These are phyloP conservation scores for Limnephilus auricula DNA, from an alignment of 2,888 invertebrate species.

Conservation along the genomic window DNA sequence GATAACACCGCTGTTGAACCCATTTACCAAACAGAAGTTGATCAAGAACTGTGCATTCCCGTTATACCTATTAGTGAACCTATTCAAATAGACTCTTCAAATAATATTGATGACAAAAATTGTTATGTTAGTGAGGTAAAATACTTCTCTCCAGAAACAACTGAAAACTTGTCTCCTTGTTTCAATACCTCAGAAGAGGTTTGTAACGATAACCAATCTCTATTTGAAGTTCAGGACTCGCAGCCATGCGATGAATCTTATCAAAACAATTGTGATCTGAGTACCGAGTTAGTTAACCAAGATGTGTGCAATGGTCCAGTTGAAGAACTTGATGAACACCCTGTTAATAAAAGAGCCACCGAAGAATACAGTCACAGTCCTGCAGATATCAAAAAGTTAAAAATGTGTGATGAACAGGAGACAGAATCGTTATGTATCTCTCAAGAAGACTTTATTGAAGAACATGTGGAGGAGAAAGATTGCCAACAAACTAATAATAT, in stretches of 20 bases:
- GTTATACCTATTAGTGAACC: constrained; percentile 57
- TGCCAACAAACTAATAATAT: constrained; percentile 14
- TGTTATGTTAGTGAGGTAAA: not conserved
- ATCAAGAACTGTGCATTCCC: constrained; percentile 52
- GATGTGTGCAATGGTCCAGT: not conserved
- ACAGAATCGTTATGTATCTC: not conserved
- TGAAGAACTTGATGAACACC: constrained; percentile 22
- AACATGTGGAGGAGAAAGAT: not conserved
- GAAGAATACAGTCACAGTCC: constrained; percentile 33
- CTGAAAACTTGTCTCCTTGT: not conserved
- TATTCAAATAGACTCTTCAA: constrained; percentile 32
- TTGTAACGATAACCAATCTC: not conserved
- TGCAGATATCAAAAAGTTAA: constrained; percentile 50
- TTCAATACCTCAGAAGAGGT: not conserved
- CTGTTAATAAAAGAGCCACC: constrained; percentile 41
- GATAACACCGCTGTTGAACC: constrained; percentile 70
- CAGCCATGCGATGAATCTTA: constrained; percentile 28
- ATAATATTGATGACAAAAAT: constrained; percentile 7
- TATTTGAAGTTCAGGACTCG: not conserved
- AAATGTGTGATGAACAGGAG: constrained; percentile 32
- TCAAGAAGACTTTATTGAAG: not conserved
- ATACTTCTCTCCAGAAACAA: not conserved
- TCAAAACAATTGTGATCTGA: constrained; percentile 1
- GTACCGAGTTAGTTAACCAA: not conserved
- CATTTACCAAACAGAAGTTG: constrained; percentile 72